Evolutionary conservation across 2,797 vertebrate genomes (phyloP).

Genomic region (Echeneis naucrates): DNA sequence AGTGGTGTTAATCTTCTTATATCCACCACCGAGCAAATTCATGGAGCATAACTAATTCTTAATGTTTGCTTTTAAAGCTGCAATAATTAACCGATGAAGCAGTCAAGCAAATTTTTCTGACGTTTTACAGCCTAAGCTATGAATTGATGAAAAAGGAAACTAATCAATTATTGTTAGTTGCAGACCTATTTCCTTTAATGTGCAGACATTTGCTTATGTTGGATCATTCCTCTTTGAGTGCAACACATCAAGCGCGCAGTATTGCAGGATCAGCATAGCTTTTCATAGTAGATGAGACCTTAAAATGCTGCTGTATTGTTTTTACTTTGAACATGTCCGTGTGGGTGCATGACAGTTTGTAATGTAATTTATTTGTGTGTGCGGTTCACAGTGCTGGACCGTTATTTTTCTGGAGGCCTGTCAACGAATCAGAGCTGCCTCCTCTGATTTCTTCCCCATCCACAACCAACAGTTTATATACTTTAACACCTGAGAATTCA

Average conservation of each 20-base stretch:
- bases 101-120: neutral
- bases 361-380: constrained; percentile 26
- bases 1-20: neutral
- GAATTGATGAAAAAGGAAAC: neutral
- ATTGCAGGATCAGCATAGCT: constrained; percentile 27
- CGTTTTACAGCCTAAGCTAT: neutral
- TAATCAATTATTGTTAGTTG: neutral
- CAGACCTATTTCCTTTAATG: neutral
- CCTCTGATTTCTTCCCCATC: constrained; percentile 21
- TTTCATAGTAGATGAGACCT: constrained; percentile 18
- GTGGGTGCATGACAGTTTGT: constrained; percentile 24
- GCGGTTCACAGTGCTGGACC: constrained; percentile 7
- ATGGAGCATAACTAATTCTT: neutral
- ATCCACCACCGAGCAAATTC: neutral
- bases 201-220: neutral
- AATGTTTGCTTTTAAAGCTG: neutral
- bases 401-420: constrained; percentile 45
- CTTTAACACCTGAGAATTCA: constrained; percentile 18
- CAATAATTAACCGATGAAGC: neutral
- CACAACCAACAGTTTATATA: constrained; percentile 35
- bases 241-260: constrained; percentile 1
- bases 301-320: constrained; percentile 23
- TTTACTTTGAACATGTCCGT: constrained; percentile 4
- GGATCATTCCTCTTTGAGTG: constrained; percentile 2
- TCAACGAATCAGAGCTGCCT: constrained; percentile 54